phyloP scores from a whole-genome alignment of 2,113 vertebrate species.

The Zootoca vivipara region DNA sequence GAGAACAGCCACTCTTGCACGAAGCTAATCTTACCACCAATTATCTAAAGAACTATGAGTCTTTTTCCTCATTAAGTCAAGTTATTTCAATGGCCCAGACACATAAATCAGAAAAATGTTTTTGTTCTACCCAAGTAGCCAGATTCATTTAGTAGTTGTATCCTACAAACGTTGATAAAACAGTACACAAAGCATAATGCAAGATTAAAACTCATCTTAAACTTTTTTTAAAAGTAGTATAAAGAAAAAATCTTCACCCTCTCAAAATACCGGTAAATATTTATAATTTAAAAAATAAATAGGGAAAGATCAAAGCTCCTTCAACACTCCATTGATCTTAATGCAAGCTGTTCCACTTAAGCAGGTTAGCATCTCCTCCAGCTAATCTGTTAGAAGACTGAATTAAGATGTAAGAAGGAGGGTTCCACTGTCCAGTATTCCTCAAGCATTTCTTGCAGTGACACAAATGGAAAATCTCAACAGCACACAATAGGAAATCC shows the following conservation, averaged over 20 bases:
- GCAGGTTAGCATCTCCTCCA: conserved; percentile 12
- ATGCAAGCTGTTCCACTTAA: not conserved
- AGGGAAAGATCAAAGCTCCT: conserved; percentile 21
- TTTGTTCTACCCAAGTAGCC: not conserved
- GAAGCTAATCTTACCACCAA: conserved; percentile 19
- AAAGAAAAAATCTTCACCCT: not conserved
- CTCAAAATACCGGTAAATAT: not conserved
- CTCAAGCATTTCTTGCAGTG: not conserved
- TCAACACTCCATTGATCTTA: conserved; percentile 21
- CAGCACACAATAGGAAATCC: not conserved
- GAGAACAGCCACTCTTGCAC: not conserved
- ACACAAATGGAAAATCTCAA: not conserved
- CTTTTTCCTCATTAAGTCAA: fast-evolving
- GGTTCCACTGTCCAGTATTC: not conserved
- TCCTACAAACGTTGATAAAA: not conserved
- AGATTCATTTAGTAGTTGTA: not conserved
- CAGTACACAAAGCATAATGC: not conserved
- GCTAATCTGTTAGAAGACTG: not conserved
- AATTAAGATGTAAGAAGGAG: not conserved
- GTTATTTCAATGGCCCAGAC: not conserved
- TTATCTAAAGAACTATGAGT: not conserved
- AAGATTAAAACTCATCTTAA: conserved; percentile 13
- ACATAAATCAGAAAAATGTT: not conserved
- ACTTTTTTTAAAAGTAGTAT: not conserved
- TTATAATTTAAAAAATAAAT: not conserved